These are phyloP conservation scores for Amia ocellicauda DNA, from an alignment of 2,113 vertebrate species.

Conservation along the genomic window DNA sequence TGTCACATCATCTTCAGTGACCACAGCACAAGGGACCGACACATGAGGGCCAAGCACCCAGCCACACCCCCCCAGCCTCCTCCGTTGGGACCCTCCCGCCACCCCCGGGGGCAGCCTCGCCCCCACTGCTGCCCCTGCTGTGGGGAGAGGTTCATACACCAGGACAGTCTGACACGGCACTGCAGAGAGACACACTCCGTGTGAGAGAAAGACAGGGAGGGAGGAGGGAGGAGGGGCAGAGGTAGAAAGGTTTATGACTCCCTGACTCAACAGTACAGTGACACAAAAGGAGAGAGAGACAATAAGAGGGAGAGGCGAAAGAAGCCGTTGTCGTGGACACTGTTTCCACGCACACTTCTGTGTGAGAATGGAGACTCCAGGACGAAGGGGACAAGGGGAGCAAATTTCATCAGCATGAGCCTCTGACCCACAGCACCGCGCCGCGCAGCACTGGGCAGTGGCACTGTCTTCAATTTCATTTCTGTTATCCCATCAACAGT, in stretches of 20 bases:
- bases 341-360: no score
- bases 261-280: background rate
- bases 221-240: no score
- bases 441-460: no score
- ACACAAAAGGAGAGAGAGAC: background rate
- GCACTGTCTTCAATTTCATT: no score
- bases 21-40: conserved; percentile 19
- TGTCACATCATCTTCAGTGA: conserved; percentile 27
- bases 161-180: conserved; percentile 18
- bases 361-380: no score
- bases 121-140: conserved; percentile 19
- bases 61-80: background rate
- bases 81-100: background rate
- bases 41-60: conserved; percentile 23
- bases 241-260: background rate
- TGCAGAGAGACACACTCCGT: conserved; percentile 7
- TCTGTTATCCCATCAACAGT: no score
- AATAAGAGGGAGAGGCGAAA: background rate
- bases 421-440: no score
- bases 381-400: no score
- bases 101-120: conserved; percentile 12
- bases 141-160: conserved; percentile 25
- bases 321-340: no score
- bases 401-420: no score
- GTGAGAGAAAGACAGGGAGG: background rate